Evolutionary conservation across 2,113 vertebrate genomes (phyloP), one percentile per base, ranked within the genome.

Genomic region (Rafetus swinhoei): DNA sequence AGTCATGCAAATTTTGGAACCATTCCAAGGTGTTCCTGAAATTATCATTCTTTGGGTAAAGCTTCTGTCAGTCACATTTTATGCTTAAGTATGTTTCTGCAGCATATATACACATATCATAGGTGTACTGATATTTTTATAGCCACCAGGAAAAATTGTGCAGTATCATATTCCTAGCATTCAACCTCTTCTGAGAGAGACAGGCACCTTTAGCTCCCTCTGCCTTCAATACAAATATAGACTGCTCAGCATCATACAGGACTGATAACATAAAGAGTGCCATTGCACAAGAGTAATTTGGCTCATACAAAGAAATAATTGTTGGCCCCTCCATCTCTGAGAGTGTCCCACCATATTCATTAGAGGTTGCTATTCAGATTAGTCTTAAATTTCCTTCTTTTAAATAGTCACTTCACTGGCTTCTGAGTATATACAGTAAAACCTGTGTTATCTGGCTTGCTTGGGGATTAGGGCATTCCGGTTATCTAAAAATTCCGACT

Each of bases 81-180:
- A 13, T 35, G 9, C 55, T 25, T 24, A 53, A 21, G 32, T 21
- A 1, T 0, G 39, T 79, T 39, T 39, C n/a, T 81, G n/a, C 18
- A 10, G 65, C 4, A 29, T 79, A 18, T 29, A 16, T 12, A 7
- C 79, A 14, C 15, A 14, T 4, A 3, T 11, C 2, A 7, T 1
- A 2, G 2, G 7, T 39, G 5, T 72, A 32, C 24, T 19, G 32
- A 45, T 77, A 25, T 77, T 77, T 50, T 50, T 35, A 77, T 10
- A 50, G 13, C 35, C 21, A 25, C 4, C 14, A 72, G 45, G 0
- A 2, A 76, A 15, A 76, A 76, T 25, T 45, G 39, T 50, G 14
- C 21, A n/a, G 25, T 59, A 54, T 4, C 2, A 5, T 2, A 1
- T 59, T 45, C 18, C 57, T 53, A 24, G 3, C 1, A 10, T 0